Evolutionary conservation across 2,113 vertebrate species (phyloP), one percentile per base, ranked within the genome.

Genomic region (Ptyas mucosa): DNA sequence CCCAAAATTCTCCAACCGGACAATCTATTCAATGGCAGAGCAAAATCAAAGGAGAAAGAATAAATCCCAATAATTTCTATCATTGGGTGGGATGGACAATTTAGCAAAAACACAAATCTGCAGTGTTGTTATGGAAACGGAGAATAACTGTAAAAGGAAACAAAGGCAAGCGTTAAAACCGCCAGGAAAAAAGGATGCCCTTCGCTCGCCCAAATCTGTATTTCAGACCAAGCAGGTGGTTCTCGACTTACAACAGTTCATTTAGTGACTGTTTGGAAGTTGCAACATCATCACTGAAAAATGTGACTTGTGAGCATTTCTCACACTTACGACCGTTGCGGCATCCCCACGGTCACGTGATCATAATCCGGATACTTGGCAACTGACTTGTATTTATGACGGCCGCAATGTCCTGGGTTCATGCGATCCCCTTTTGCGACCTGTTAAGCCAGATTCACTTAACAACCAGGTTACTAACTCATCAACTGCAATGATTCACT

Each of bases 121-220:
- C 90, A 92, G 95, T 89, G 95, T 95, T 91, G 97, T 96, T 96
- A 97, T 96, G 95, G 96, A 96, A 96, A 97, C n/a, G 51, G 91
- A 90, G 89, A 61, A 90, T 93, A 49, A 93, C 94, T 94, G 75
- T 90, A 61, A 95, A 95, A 85, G 0, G 57, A 95, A 95, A 95
- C 94, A 96, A 96, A 96, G 94, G 11, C 93, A 81, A 86, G 18
- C 88, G 86, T 95, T 96, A 95, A 54, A 95, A 52, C 88, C 51
- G 54, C 91, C 92, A 94, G 96, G 89, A 94, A 86, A 94, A 97
- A 94, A 89, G 91, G 5, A 20, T 8, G 81, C 11, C 94, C 89
- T 92, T 91, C 88, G 61, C 96, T 96, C 96, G 43, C 54, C 53
- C 93, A 57, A 88, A 85, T 57, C 39, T n/a, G 51, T 58, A 6